phyloP scores from a whole-genome alignment of 1,140 invertebrate genomes.

The Ridgeia piscesae region DNA sequence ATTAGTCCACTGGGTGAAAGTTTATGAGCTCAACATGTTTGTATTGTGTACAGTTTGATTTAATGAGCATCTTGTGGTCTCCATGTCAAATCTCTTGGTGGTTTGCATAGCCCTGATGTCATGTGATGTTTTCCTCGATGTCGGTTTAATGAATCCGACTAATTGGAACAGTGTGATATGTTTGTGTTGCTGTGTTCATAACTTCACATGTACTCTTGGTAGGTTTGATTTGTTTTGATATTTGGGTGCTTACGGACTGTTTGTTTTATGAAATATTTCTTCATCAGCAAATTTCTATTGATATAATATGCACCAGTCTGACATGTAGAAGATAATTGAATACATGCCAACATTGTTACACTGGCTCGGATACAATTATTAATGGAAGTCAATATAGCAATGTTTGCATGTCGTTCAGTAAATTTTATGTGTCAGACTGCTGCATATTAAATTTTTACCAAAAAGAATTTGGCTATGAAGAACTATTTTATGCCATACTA shows the following conservation, averaged over 20 bases:
- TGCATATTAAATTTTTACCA: too few relatives aligned
- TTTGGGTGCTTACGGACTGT: not conserved
- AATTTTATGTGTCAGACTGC: too few relatives aligned
- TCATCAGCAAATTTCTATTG: not conserved
- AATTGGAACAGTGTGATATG: not conserved
- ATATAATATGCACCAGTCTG: not conserved
- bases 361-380: too few relatives aligned
- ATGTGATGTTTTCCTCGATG: not conserved
- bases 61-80: not conserved
- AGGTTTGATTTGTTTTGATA: not conserved
- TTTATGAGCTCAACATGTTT: not conserved
- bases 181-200: not conserved
- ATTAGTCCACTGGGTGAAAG: not conserved
- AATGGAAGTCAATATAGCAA: too few relatives aligned
- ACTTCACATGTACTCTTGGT: not conserved
- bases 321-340: not conserved
- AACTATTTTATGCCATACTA: too few relatives aligned
- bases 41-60: not conserved
- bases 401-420: too few relatives aligned
- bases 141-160: not conserved
- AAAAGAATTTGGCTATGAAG: too few relatives aligned
- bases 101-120: not conserved
- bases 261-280: not conserved
- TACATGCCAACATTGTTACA: too few relatives aligned
- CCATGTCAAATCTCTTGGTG: not conserved